Conservation (phyloP, 1,140 invertebrate genomes). For the Platyura marginata region DNA sequence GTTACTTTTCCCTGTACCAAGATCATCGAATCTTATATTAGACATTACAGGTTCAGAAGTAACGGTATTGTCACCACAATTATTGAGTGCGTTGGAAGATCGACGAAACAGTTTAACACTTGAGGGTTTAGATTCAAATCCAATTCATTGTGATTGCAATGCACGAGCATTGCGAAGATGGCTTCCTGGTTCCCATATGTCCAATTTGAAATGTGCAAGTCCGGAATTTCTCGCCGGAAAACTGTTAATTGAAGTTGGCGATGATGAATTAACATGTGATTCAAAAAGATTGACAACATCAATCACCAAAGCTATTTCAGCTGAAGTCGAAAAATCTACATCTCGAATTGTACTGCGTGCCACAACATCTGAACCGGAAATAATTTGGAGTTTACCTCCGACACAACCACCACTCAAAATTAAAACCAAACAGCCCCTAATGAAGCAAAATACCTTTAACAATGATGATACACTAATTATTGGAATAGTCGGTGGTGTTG, state of each 20-base stretch:
- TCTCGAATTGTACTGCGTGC: slow-evolving; percentile 25
- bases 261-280: slow-evolving; percentile 62
- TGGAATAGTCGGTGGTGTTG: slow-evolving; percentile 77
- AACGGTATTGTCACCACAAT: slow-evolving; percentile 49
- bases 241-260: slow-evolving; percentile 50
- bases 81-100: slow-evolving; percentile 62
- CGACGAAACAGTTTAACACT: slow-evolving; percentile 51
- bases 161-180: slow-evolving; percentile 56
- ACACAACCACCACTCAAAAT: slow-evolving; percentile 32
- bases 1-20: slow-evolving; percentile 70
- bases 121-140: slow-evolving; percentile 52
- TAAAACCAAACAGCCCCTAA: slow-evolving; percentile 34
- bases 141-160: slow-evolving; percentile 71
- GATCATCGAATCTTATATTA: slow-evolving; percentile 59
- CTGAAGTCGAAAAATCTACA: slow-evolving; percentile 10
- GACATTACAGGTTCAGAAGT: slow-evolving; percentile 64
- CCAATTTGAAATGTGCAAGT: slow-evolving; percentile 39
- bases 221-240: slow-evolving; percentile 48
- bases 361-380: slow-evolving; percentile 49
- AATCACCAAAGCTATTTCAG: slow-evolving; percentile 16
- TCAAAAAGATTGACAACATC: slow-evolving; percentile 33
- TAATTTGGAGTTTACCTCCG: slow-evolving; percentile 69
- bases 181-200: slow-evolving; percentile 40
- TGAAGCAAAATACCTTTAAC: slow-evolving; percentile 36
- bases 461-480: slow-evolving; percentile 85